Evolutionary conservation across 2,888 invertebrate species (phyloP).

Genomic region (Cylloceria caligata): DNA sequence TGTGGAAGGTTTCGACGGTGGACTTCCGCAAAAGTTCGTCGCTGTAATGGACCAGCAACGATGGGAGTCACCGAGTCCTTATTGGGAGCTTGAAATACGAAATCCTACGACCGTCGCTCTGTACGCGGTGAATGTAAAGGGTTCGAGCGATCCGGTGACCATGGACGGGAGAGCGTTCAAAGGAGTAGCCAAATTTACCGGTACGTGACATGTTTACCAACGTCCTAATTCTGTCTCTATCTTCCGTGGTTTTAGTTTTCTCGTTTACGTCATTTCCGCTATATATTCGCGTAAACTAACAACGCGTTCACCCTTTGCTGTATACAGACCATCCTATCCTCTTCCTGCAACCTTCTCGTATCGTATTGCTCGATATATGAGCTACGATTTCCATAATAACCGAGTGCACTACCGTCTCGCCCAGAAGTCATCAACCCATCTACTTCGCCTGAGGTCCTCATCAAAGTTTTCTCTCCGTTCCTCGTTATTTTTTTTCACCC

Average conservation of each 20-base stretch:
- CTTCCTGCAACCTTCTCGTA: conserved; percentile 20
- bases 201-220: conserved; percentile 70
- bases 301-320: background rate
- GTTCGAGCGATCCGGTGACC: conserved; percentile 92
- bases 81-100: conserved; percentile 82
- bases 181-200: conserved; percentile 89
- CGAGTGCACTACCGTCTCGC: conserved; percentile 6
- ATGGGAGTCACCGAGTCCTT: conserved; percentile 79
- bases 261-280: conserved; percentile 7
- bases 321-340: background rate
- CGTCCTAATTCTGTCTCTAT: conserved; percentile 6
- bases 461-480: background rate
- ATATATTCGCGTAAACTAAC: conserved; percentile 16
- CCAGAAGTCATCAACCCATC: background rate
- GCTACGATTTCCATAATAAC: conserved; percentile 58
- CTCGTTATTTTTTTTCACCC: background rate
- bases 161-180: conserved; percentile 94
- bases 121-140: conserved; percentile 95
- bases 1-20: conserved; percentile 95
- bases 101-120: conserved; percentile 88
- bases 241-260: background rate
- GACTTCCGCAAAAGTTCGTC: conserved; percentile 94
- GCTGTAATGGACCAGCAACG: conserved; percentile 80
- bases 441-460: background rate
- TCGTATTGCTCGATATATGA: conserved; percentile 33